Percentiles rank a stretch among this genome's conserved stretches.
phyloP scores from a whole-genome alignment of 2,113 vertebrate species.

The Cynopterus brachyotis region DNA sequence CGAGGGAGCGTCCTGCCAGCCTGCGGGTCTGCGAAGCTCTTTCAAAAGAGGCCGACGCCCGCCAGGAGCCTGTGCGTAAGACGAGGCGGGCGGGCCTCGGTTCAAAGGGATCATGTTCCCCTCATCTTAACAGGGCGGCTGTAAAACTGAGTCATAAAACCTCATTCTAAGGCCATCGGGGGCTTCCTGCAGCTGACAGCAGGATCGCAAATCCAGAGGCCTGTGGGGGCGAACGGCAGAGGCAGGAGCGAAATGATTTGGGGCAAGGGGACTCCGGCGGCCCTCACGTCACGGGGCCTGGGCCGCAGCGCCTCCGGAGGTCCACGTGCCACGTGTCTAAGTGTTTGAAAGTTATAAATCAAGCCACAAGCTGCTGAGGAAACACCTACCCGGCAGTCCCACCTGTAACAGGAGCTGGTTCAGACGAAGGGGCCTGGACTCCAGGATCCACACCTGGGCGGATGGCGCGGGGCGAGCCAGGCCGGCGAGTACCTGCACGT shows the following conservation, averaged over 20 bases:
- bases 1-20: neutral
- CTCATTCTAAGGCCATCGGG: neutral
- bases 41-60: accelerated
- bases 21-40: accelerated
- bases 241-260: neutral
- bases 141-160: conserved; percentile 4
- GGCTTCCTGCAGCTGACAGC: neutral
- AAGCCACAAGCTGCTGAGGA: neutral
- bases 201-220: neutral
- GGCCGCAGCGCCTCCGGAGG: accelerated
- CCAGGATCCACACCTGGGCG: accelerated
- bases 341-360: neutral
- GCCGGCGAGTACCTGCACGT: neutral
- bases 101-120: neutral
- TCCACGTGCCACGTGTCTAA: accelerated
- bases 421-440: neutral
- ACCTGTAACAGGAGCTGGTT: neutral
- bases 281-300: neutral
- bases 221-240: neutral
- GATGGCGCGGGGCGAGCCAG: neutral
- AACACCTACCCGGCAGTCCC: neutral
- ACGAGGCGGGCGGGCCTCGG: accelerated
- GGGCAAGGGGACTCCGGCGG: neutral
- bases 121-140: neutral
- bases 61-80: neutral